Percentiles rank a stretch among this genome's conserved stretches.
Evolutionary conservation across 2,888 invertebrate genomes (phyloP).

Genomic region (Silvanus unidentatus): DNA sequence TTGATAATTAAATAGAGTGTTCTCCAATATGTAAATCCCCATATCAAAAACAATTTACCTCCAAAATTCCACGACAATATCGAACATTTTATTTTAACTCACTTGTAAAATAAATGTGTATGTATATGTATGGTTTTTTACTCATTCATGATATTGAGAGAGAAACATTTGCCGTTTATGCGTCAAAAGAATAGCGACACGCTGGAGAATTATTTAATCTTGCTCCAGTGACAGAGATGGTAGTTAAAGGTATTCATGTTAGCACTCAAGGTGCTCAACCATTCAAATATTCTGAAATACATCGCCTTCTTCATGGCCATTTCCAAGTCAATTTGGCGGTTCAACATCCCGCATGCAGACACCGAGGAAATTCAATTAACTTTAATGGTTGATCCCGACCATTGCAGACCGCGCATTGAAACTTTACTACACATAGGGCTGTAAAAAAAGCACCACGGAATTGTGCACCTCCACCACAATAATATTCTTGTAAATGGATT

Average conservation of each 20-base stretch:
- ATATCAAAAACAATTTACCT: too few relatives aligned
- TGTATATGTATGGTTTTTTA: too few relatives aligned
- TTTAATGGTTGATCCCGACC: slow-evolving; percentile 49
- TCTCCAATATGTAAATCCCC: too few relatives aligned
- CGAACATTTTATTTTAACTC: too few relatives aligned
- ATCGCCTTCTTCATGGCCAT: slow-evolving; percentile 44
- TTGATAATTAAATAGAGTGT: too few relatives aligned
- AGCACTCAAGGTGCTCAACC: slow-evolving; percentile 38
- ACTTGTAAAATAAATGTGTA: too few relatives aligned
- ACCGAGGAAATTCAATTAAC: slow-evolving; percentile 52
- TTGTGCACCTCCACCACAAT: slow-evolving; percentile 29
- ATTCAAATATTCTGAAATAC: slow-evolving; percentile 44
- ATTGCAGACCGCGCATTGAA: slow-evolving; percentile 36
- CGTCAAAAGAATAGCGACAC: slow-evolving; percentile 1
- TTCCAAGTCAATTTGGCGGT: slow-evolving; percentile 49
- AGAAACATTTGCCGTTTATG: background rate
- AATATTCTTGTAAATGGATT: slow-evolving; percentile 41
- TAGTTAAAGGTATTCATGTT: slow-evolving; percentile 18
- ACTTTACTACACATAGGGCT: slow-evolving; percentile 25
- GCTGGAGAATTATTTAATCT: slow-evolving; percentile 16
- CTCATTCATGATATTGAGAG: too few relatives aligned
- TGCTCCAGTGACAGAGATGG: slow-evolving; percentile 13
- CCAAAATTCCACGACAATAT: too few relatives aligned
- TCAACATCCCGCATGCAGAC: slow-evolving; percentile 45
- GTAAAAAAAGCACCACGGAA: slow-evolving; percentile 27